Base-by-base conservation (phyloP, 1,140 invertebrate genomes). In the Ceratina calcarata region DNA sequence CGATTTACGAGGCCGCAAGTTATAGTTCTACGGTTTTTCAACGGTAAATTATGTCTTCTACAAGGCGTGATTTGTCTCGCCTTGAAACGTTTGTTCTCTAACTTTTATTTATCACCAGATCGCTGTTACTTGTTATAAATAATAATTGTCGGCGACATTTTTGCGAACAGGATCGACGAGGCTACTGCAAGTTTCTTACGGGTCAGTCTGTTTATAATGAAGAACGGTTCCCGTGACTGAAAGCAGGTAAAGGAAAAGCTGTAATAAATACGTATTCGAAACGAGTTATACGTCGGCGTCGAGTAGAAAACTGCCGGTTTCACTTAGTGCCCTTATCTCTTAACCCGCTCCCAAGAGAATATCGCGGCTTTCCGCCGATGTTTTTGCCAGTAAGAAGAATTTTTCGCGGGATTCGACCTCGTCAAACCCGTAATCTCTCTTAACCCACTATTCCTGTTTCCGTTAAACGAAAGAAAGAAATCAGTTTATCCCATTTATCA, bases 221-320 rank as follows among this genome's bases (percentile, higher is more conserved):
- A 78, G 75, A 78, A 70, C 60, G 61, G 67, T 61, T 62, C 49
- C 75, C 57, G 75, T 62, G 67, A 71, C 68, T 78, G 68, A 62
- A 78, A 78, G 57, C 67, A 78, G 71, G 71, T 62, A 78, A 78
- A 45, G 75, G 75, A 71, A 78, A 78, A 78, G 68, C 75, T 62
- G 67, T 78, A 78, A 78, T 78, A 78, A 78, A 78, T 78, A 78
- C 68, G 75, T 62, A 68, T 37, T 71, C 49, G 67, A 71, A 78
- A 78, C 67, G 70, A 68, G 75, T 78, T 78, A 71, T 71, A 20
- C 67, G 57, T 2, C 20, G 16, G 24, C 32, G 45, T 22, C 58
- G 75, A 60, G 22, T 77, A 77, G 75, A 78, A 78, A 78, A 78
- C 68, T 49, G 75, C 58, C 68, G 75, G 67, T 78, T 78, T 78